A percentile compares a stretch with the other conserved stretches of the same genome.
phyloP scores from a whole-genome alignment of 2,888 invertebrate genomes.

The Theretra japonica region DNA sequence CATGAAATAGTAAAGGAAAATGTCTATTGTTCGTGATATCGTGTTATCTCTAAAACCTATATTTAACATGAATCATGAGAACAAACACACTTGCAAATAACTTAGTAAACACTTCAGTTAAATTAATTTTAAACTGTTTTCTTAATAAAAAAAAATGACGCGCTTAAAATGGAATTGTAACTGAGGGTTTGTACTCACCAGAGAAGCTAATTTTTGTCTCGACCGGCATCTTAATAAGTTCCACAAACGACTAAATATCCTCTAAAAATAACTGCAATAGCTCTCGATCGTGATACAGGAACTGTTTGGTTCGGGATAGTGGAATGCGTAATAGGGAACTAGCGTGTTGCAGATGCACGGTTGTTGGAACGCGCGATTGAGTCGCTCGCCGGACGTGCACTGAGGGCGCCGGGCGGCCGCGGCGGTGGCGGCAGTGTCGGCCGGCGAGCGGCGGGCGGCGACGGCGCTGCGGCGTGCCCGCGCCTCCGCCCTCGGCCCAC shows the following conservation, averaged over 20 bases:
- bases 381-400: slow-evolving; percentile 70
- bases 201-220: slow-evolving; percentile 82
- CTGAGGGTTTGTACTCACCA: slow-evolving; percentile 63
- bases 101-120: neutral
- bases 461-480: slow-evolving; percentile 41
- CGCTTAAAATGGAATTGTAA: slow-evolving; percentile 2
- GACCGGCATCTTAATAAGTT: slow-evolving; percentile 69
- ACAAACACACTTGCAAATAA: slow-evolving; percentile 20
- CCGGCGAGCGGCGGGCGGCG: slow-evolving; percentile 38
- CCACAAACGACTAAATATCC: slow-evolving; percentile 25
- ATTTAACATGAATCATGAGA: slow-evolving; percentile 16
- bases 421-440: slow-evolving; percentile 37
- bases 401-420: slow-evolving; percentile 59
- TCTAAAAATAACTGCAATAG: neutral
- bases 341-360: slow-evolving; percentile 62
- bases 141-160: neutral
- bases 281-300: neutral
- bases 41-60: slow-evolving; percentile 14
- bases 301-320: slow-evolving; percentile 18
- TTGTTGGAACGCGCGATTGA: slow-evolving; percentile 63
- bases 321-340: slow-evolving; percentile 41
- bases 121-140: neutral
- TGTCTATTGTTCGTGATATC: slow-evolving; percentile 4
- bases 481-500: slow-evolving; percentile 62
- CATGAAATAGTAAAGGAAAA: neutral